Base-by-base conservation (phyloP, 2,888 invertebrate species). In the Drosophila seclusa region DNA sequence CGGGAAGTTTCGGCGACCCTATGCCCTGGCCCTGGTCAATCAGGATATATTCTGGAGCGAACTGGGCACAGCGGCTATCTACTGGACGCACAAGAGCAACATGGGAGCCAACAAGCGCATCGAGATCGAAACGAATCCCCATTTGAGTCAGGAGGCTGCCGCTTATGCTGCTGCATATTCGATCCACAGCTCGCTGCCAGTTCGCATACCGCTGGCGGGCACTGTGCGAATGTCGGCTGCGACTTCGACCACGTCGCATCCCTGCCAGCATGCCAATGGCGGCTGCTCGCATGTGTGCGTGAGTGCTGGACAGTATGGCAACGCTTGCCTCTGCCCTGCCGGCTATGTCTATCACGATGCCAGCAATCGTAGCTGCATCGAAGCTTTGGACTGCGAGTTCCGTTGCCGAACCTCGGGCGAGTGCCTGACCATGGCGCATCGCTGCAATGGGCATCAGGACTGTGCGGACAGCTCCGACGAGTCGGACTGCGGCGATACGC, bases 221-320 rank as follows among this genome's bases (percentile, higher is more conserved):
- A 82, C 88, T 6, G 80, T 77, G 10, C 80, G 89, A 57, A 2
- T 31, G 16, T 10, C 86, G 3, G 13, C 31, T 7, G 29, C 11
- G 16, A 5, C 32, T 61, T 1, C 60, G 61, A 0, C 42, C 24
- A 16, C 64, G 45, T 0, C 88, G 60, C 96, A 96, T 91, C 94
- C 94, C 0, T 97, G 97, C 83, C 93, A 94, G 34, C 83, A 84
- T 11, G 93, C 93, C 36, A 95, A 95, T 72, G 95, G 95, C 45
- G 95, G 95, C 1, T 97, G 97, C 86, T 95, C 96, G 4, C 96
- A 97, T 90, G 92, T 97, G 13, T 97, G 97, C 87, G 94, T 96
- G 3, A 94, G 95, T 66, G 90, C 92, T 11, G 91, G 91, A 0
- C 87, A 83, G 53, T 80, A 59, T 31, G 49, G 68, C 0, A 93